Conservation (phyloP, 2,113 vertebrate genomes). For the Pseudonaja textilis region DNA sequence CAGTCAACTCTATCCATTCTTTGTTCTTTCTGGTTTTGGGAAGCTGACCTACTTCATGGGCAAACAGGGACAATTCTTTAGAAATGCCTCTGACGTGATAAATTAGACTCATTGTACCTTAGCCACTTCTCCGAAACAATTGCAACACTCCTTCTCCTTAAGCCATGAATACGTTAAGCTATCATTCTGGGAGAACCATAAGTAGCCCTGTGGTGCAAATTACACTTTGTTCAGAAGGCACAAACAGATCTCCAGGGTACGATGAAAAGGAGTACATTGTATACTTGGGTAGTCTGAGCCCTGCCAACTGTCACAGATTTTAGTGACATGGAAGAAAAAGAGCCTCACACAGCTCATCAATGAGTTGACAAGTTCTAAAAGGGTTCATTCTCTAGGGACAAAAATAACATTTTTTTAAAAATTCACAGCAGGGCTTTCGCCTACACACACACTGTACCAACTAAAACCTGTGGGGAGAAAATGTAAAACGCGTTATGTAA, state of each 20-base stretch:
- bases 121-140: not conserved
- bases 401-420: conserved; percentile 82
- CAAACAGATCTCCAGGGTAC: conserved; percentile 49
- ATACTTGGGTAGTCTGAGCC: conserved; percentile 21
- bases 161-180: conserved; percentile 54
- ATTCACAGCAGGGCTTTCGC: conserved; percentile 81
- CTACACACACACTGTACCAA: conserved; percentile 73
- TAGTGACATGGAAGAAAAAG: conserved; percentile 57
- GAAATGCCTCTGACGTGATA: not conserved
- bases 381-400: conserved; percentile 79
- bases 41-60: not conserved
- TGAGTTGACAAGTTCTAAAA: conserved; percentile 79
- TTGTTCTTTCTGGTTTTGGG: not conserved
- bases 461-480: conserved; percentile 75
- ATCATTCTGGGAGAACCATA: conserved; percentile 49
- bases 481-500: conserved; percentile 73
- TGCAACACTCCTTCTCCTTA: not conserved
- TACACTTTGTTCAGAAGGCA: conserved; percentile 48
- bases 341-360: conserved; percentile 73
- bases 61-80: not conserved
- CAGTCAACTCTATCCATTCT: too few relatives aligned
- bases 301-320: conserved; percentile 62
- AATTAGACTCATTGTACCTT: not conserved
- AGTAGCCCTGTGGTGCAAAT: conserved; percentile 52
- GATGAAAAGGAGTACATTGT: conserved; percentile 51